These are phyloP conservation scores for Oryzias melastigma DNA, from an alignment of 2,113 vertebrate species.

Conservation along the genomic window DNA sequence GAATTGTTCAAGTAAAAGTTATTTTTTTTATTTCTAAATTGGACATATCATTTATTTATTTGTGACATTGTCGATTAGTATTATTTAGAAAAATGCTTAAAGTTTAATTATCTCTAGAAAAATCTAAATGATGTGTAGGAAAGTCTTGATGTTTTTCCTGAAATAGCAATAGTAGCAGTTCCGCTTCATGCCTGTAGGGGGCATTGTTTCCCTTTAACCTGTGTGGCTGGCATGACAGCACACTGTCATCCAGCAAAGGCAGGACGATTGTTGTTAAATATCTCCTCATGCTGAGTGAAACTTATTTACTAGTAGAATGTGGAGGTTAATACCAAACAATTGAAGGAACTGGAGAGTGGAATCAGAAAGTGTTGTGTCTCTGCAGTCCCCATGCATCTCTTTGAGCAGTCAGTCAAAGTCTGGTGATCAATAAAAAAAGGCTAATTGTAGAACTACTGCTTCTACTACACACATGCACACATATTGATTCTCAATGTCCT, in stretches of 20 bases:
- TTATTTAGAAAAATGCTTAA: too few species aligned
- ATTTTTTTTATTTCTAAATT: too few species aligned
- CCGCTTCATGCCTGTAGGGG: slow-evolving; percentile 36
- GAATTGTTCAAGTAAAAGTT: too few species aligned
- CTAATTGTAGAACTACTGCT: slow-evolving; percentile 27
- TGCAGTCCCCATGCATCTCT: not conserved
- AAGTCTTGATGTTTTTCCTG: too few species aligned
- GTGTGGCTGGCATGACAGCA: not conserved
- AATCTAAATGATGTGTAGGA: too few species aligned
- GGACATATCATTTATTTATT: too few species aligned
- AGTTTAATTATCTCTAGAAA: too few species aligned
- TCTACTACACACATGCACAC: slow-evolving; percentile 36
- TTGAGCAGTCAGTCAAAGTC: slow-evolving; percentile 22
- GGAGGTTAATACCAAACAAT: slow-evolving; percentile 20
- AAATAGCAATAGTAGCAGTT: not conserved
- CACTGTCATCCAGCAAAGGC: not conserved
- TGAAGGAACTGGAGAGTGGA: slow-evolving; percentile 1
- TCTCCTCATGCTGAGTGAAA: slow-evolving; percentile 13
- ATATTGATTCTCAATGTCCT: slow-evolving; percentile 41
- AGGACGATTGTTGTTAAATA: slow-evolving; percentile 17
- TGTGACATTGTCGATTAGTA: too few species aligned
- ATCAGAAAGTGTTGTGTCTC: slow-evolving; percentile 2
- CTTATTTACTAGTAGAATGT: not conserved
- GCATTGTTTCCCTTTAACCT: slow-evolving; percentile 31
- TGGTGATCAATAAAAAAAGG: slow-evolving; percentile 22